A percentile compares a stretch with the other conserved stretches of the same genome.
Conservation (phyloP, 2,888 invertebrate genomes). For the Hemistola chrysoprasaria region DNA sequence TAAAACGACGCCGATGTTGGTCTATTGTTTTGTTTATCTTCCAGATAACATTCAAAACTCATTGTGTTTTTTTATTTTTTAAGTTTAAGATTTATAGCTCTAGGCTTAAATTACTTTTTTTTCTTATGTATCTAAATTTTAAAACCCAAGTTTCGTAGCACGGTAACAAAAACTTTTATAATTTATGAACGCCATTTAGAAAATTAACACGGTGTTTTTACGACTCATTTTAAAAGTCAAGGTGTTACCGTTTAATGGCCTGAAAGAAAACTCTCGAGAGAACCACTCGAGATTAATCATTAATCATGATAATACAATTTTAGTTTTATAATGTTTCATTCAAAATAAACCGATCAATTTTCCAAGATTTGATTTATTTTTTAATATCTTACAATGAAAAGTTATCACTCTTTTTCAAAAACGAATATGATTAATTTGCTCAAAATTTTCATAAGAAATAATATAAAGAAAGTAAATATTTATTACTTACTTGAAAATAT, state of each 20-base stretch:
- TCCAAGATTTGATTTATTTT: no score
- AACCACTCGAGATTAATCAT: conserved; percentile 1
- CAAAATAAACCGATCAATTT: no score
- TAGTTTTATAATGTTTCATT: no score
- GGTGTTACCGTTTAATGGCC: conserved; percentile 16
- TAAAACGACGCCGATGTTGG: conserved; percentile 10
- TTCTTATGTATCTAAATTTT: conserved; percentile 24
- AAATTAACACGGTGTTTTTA: conserved; percentile 32
- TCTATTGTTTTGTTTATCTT: neutral
- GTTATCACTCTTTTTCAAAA: no score
- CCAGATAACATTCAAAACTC: no score
- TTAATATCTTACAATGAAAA: no score
- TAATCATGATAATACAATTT: conserved; percentile 1
- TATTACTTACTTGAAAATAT: no score
- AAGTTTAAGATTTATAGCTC: no score
- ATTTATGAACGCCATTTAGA: conserved; percentile 32
- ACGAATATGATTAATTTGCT: no score
- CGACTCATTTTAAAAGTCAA: conserved; percentile 28
- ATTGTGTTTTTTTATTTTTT: no score
- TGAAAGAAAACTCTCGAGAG: conserved; percentile 2
- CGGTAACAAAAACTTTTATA: conserved; percentile 28
- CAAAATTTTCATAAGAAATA: no score
- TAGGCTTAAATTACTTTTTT: conserved; percentile 4
- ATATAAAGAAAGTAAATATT: no score
- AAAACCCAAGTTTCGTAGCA: conserved; percentile 27